Percentiles rank a stretch among this genome's conserved stretches.
Conservation (phyloP, 2,113 vertebrate genomes). For the Trinectes maculatus region DNA sequence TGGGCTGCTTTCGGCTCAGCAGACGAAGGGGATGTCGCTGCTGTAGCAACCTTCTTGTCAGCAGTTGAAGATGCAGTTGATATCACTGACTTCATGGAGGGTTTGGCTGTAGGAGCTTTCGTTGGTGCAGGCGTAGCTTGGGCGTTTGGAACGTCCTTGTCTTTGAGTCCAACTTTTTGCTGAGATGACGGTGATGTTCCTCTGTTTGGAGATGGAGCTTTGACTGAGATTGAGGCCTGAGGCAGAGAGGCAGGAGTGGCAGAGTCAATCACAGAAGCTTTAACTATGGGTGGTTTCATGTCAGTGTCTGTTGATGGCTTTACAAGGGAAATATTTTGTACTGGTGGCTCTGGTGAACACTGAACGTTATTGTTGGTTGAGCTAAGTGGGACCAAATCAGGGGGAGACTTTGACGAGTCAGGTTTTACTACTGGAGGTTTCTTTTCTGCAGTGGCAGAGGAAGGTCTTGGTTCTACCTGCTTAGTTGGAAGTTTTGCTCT, state of each 20-base stretch:
- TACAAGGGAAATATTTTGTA: constrained; percentile 47
- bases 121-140: constrained; percentile 34
- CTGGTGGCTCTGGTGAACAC: constrained; percentile 31
- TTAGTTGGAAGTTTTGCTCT: constrained; percentile 11
- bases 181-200: constrained; percentile 71
- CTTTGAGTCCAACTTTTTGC: constrained; percentile 68
- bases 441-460: constrained; percentile 28
- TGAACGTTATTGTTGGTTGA: constrained; percentile 25
- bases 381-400: constrained; percentile 14
- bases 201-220: constrained; percentile 65
- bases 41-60: constrained; percentile 41
- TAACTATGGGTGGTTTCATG: constrained; percentile 66
- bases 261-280: constrained; percentile 73
- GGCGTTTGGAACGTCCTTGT: constrained; percentile 55
- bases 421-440: constrained; percentile 22
- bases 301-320: constrained; percentile 64
- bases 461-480: constrained; percentile 18
- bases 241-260: constrained; percentile 75
- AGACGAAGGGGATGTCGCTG: constrained; percentile 3
- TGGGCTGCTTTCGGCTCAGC: constrained; percentile 45
- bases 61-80: constrained; percentile 74
- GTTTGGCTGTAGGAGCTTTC: constrained; percentile 33
- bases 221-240: constrained; percentile 74
- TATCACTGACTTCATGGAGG: constrained; percentile 72
- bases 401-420: constrained; percentile 17